Conservation (phyloP, 2,113 vertebrate species). For the Sitta europaea region DNA sequence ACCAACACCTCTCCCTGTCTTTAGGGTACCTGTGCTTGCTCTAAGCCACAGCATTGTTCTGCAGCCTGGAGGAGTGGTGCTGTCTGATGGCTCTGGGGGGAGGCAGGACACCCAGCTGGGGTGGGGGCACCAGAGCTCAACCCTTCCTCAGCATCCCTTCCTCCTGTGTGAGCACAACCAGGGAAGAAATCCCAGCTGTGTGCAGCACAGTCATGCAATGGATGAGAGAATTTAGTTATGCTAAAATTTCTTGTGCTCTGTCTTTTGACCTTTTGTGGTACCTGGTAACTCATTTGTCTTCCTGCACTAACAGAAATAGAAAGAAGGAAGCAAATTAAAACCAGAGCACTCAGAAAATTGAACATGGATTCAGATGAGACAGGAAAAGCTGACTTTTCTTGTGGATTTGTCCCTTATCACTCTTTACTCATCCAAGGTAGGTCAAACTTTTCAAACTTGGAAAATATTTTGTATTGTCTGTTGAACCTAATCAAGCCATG, state of each 20-base stretch:
- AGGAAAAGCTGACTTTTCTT: background rate
- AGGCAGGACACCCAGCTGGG: background rate
- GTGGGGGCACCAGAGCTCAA: background rate
- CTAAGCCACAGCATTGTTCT: background rate
- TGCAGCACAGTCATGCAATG: background rate
- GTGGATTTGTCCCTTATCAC: background rate
- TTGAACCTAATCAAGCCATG: background rate
- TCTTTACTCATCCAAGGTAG: background rate
- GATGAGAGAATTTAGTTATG: background rate
- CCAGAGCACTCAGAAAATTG: background rate
- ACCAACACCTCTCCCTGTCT: background rate
- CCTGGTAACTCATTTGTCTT: background rate
- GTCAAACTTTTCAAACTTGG: background rate
- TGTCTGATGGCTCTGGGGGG: background rate
- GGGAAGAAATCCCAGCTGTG: background rate
- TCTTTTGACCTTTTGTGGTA: slow-evolving; percentile 14
- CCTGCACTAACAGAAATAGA: background rate
- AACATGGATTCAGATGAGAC: background rate
- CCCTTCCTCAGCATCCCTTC: background rate
- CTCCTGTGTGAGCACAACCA: background rate
- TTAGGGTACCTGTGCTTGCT: background rate
- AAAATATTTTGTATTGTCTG: background rate
- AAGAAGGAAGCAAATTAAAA: background rate
- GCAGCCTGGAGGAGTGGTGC: background rate
- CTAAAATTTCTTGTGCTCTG: background rate